phyloP scores from a whole-genome alignment of 2,113 vertebrate genomes.

The Stegastes partitus region DNA sequence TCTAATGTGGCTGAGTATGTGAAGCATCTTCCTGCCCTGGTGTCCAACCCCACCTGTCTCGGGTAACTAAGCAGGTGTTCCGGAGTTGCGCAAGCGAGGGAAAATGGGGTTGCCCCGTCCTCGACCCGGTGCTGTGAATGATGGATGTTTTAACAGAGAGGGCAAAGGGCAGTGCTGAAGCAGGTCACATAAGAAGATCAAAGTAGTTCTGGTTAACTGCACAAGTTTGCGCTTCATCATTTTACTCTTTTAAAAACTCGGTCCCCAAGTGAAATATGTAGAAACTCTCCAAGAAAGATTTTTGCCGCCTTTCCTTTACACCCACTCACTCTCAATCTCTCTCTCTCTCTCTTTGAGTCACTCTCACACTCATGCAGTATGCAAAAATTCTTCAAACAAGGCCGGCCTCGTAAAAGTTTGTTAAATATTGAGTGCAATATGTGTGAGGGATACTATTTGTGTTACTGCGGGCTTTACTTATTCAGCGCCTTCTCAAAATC shows the following conservation, averaged over 20 bases:
- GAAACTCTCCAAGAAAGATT: slow-evolving; percentile 1
- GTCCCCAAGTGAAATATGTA: slow-evolving; percentile 19
- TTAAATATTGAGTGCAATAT: too few species aligned
- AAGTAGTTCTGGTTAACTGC: slow-evolving; percentile 51
- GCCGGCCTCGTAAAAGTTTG: neutral
- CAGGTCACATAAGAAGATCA: slow-evolving; percentile 57
- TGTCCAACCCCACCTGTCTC: slow-evolving; percentile 15
- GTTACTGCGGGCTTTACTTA: too few species aligned
- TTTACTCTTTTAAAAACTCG: slow-evolving; percentile 22
- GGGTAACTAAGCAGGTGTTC: slow-evolving; percentile 59
- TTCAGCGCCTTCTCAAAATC: too few species aligned
- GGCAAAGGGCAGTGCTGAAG: slow-evolving; percentile 58
- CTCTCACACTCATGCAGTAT: too few species aligned
- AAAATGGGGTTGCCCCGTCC: slow-evolving; percentile 57
- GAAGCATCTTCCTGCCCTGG: slow-evolving; percentile 8
- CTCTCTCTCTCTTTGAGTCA: neutral
- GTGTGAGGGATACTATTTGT: too few species aligned
- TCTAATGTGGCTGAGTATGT: neutral
- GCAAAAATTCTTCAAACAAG: neutral
- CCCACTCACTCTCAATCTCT: neutral
- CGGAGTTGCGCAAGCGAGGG: slow-evolving; percentile 26
- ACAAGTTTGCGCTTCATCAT: slow-evolving; percentile 41
- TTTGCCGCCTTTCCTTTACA: neutral
- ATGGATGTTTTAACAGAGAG: slow-evolving; percentile 69
- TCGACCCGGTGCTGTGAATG: slow-evolving; percentile 58